phyloP scores from a whole-genome alignment of 2,797 vertebrate genomes.

The Scolopax rusticola region DNA sequence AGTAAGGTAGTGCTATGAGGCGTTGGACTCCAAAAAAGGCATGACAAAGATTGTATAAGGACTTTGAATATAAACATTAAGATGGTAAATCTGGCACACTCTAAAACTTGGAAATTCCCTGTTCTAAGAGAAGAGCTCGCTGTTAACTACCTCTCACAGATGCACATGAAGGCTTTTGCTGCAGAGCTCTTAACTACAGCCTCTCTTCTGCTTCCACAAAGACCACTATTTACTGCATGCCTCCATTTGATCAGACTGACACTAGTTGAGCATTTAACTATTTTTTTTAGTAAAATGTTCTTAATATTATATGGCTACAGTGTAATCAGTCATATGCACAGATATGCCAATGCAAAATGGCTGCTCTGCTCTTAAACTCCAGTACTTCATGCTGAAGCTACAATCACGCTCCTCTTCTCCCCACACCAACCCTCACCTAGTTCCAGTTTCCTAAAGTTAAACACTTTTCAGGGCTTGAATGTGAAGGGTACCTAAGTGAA shows the following conservation, averaged over 20 bases:
- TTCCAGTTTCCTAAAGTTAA: background rate
- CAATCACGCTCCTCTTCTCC: fast-evolving
- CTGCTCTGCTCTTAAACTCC: background rate
- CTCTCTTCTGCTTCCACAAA: background rate
- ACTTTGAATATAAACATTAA: background rate
- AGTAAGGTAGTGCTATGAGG: background rate
- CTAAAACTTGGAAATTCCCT: background rate
- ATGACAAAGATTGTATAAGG: background rate
- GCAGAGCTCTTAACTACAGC: background rate
- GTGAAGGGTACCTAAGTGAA: background rate
- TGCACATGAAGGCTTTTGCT: background rate
- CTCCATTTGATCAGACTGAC: background rate
- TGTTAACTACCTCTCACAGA: background rate
- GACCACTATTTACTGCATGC: background rate
- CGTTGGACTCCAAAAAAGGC: background rate
- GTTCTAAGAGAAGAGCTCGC: background rate
- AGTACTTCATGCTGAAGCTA: fast-evolving
- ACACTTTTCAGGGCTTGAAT: background rate
- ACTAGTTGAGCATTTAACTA: background rate
- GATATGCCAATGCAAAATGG: background rate
- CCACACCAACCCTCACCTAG: background rate
- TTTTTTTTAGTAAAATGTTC: fast-evolving
- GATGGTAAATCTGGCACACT: background rate
- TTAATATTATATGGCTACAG: fast-evolving
- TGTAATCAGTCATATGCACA: too few relatives aligned